phyloP scores from a whole-genome alignment of 2,113 vertebrate genomes.

The Calypte anna region DNA sequence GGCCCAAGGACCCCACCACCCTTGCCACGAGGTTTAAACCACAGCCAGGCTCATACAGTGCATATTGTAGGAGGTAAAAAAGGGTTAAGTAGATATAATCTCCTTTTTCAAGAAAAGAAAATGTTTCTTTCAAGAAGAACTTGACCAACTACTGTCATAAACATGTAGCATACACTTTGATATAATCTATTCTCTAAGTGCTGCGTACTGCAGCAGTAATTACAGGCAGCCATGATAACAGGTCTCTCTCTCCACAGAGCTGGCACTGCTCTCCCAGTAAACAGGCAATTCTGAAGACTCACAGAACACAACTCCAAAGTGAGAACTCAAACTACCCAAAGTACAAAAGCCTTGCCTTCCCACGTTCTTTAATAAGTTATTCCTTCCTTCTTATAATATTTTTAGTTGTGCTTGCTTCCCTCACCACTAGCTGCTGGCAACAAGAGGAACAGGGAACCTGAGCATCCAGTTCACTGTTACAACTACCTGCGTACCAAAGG shows the following conservation, averaged over 20 bases:
- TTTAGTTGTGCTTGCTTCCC: slow-evolving; percentile 24
- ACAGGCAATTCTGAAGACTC: slow-evolving; percentile 47
- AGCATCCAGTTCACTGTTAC: neutral
- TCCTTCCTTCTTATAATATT: slow-evolving; percentile 59
- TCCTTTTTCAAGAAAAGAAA: slow-evolving; percentile 51
- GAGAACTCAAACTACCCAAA: slow-evolving; percentile 6
- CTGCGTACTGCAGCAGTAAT: slow-evolving; percentile 74
- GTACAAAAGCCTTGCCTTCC: slow-evolving; percentile 32
- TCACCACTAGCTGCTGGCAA: slow-evolving; percentile 31
- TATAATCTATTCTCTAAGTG: slow-evolving; percentile 68
- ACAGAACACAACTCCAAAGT: neutral
- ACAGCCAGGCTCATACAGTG: neutral
- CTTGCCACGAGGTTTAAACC: neutral
- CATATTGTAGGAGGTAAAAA: neutral
- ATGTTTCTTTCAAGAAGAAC: slow-evolving; percentile 70
- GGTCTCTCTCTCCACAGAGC: slow-evolving; percentile 53
- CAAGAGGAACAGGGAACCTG: slow-evolving; percentile 2
- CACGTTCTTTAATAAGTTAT: slow-evolving; percentile 23
- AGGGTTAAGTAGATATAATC: slow-evolving; percentile 61
- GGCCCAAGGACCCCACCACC: neutral
- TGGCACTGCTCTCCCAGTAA: slow-evolving; percentile 44
- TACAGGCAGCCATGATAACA: slow-evolving; percentile 77
- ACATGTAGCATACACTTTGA: slow-evolving; percentile 71
- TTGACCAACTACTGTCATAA: slow-evolving; percentile 74
- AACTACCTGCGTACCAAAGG: neutral